Percentiles rank a stretch among this genome's conserved stretches.
These are phyloP conservation scores for Peromyscus polionotus DNA, from an alignment of 2,113 vertebrate species.

Conservation along the genomic window DNA sequence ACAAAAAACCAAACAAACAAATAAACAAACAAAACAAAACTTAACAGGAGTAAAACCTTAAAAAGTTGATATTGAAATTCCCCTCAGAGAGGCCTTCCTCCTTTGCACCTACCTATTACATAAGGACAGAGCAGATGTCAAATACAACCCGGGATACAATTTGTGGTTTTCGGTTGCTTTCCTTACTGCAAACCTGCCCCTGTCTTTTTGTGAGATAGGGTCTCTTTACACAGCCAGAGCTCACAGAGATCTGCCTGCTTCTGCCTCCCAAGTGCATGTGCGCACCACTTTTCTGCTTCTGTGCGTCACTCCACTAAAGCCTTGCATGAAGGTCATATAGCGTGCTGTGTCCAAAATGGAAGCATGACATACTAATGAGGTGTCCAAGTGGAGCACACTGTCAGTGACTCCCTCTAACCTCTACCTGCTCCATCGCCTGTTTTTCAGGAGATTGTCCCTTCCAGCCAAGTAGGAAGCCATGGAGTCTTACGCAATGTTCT, in stretches of 20 bases:
- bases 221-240: not conserved
- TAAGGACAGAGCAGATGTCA: not conserved
- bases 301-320: not conserved
- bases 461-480: not conserved
- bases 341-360: not conserved
- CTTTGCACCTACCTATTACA: not conserved
- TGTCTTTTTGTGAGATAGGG: not conserved
- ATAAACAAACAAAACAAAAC: not conserved
- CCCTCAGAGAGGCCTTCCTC: not conserved
- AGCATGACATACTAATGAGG: not conserved
- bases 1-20: not conserved
- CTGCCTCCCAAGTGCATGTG: not conserved
- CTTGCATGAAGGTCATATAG: not conserved
- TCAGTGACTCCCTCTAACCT: not conserved
- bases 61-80: not conserved
- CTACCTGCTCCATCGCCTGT: not conserved
- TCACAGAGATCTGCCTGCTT: not conserved
- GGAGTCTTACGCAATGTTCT: not conserved
- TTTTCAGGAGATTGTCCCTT: no score
- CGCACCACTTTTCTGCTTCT: not conserved
- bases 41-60: not conserved
- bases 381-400: not conserved
- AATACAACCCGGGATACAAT: not conserved
- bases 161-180: not conserved
- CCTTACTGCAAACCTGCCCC: not conserved